Base-by-base conservation (phyloP, 2,888 invertebrate species). In the Macrophya annulata region DNA sequence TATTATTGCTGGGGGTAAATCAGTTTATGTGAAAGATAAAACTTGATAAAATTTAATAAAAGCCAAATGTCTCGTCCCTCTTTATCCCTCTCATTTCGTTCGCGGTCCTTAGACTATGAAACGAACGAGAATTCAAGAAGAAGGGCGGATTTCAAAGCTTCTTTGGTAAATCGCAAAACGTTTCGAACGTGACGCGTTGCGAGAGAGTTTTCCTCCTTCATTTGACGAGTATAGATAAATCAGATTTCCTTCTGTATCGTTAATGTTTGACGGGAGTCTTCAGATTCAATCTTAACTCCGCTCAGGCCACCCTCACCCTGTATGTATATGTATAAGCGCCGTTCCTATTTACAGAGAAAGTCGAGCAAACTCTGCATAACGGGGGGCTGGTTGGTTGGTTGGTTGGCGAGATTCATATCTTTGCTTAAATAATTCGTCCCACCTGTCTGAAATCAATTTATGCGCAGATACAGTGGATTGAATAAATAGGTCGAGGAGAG, bases 391-490 rank as follows among this genome's bases (percentile, higher is more conserved):
- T 15, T 5, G 9, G 40, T n/a, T n/a, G 43, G 43, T 31, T 6
- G 59, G 62, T n/a, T 65, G 21, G 81, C 40, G 71, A 83, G 83
- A 83, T 83, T 83, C 68, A 83, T 83, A 83, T 83, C 83, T 83
- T 83, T 83, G 71, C 83, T 51, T 71, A 51, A 83, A 83, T 65
- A 83, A 83, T 83, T 83, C 83, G 45, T 48, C 83, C 81, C 83
- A 83, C 83, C 83, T 83, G 83, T 71, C 83, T 83, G 83, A 48
- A 71, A 68, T 68, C 83, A 83, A 71, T 83, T 83, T 83, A 83
- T 83, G 68, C 83, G 83, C 48, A 71, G 83, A 83, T 71, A 71
- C 83, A 83, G 48, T 43, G 83, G 68, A 83, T 83, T 83, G 83
- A 83, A 83, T 83, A 83, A 83, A 83, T 83, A 83, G 68, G 83